Evolutionary conservation across 2,797 vertebrate genomes (phyloP).

Genomic region (Micropoecilia bifurca): DNA sequence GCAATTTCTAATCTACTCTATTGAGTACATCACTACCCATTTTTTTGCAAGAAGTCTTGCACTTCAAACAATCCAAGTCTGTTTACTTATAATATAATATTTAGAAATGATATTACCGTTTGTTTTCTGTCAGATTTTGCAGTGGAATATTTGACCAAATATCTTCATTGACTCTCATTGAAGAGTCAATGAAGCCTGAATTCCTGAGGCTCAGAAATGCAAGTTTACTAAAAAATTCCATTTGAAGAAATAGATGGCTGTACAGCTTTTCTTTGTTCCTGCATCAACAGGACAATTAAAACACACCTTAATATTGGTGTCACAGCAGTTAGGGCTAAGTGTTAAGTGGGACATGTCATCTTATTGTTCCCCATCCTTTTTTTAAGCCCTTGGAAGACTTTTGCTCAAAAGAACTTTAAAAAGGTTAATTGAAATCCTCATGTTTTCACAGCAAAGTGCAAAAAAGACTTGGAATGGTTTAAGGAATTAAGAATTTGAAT

Average conservation of each 20-base stretch:
- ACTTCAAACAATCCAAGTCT: neutral
- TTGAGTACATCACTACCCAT: neutral
- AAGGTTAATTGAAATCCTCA: neutral
- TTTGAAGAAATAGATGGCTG: neutral
- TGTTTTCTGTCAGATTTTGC: neutral
- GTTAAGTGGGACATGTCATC: neutral
- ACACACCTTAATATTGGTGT: neutral
- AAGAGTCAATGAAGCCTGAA: no score
- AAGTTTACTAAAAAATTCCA: neutral
- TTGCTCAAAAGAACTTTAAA: neutral
- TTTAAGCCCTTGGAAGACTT: neutral
- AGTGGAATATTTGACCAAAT: neutral
- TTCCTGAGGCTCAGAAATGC: neutral
- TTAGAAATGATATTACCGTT: neutral
- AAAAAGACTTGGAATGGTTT: neutral
- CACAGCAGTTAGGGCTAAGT: neutral
- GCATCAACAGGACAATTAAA: neutral
- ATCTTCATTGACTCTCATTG: neutral
- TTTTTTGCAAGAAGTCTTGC: neutral
- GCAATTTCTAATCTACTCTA: neutral
- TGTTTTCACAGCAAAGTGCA: neutral
- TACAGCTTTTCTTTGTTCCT: neutral
- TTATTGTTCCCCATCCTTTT: neutral
- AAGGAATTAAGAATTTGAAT: neutral
- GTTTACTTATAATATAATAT: neutral